Conservation (phyloP, 2,797 vertebrate genomes). For the Xenops minutus region DNA sequence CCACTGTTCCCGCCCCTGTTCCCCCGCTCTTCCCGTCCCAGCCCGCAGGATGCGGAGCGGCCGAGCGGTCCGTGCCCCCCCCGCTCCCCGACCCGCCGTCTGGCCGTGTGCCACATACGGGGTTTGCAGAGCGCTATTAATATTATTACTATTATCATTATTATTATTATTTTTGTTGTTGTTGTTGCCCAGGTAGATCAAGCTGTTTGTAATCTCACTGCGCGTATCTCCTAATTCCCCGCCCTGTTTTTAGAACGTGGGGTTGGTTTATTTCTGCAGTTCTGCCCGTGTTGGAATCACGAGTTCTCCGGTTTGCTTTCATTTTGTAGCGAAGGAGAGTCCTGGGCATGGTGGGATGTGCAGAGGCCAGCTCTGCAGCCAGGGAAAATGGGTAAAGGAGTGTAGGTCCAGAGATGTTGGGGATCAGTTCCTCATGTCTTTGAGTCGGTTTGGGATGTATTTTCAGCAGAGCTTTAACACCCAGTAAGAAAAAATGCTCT, state of each 20-base stretch:
- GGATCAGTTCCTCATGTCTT: background rate
- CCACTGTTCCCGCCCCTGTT: too few species aligned
- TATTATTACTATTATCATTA: rapidly evolving
- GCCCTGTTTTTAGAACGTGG: rapidly evolving
- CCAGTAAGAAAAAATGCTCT: background rate
- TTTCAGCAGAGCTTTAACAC: background rate
- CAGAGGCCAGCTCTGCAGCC: background rate
- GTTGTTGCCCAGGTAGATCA: rapidly evolving
- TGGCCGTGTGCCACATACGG: background rate
- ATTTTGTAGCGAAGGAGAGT: background rate
- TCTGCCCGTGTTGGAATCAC: background rate
- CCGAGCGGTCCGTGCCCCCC: too few species aligned
- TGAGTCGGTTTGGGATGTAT: rapidly evolving
- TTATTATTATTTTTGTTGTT: rapidly evolving
- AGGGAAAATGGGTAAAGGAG: too few species aligned
- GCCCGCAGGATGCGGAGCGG: too few species aligned
- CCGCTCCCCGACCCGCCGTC: background rate
- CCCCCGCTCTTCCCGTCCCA: too few species aligned
- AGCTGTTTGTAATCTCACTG: rapidly evolving
- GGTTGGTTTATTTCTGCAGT: rapidly evolving
- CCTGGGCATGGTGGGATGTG: background rate
- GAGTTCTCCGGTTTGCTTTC: rapidly evolving
- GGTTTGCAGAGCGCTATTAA: background rate
- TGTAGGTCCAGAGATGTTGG: too few species aligned
- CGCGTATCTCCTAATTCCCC: rapidly evolving